Conservation (phyloP, 2,888 invertebrate genomes). For the Trachelus tabidus region DNA sequence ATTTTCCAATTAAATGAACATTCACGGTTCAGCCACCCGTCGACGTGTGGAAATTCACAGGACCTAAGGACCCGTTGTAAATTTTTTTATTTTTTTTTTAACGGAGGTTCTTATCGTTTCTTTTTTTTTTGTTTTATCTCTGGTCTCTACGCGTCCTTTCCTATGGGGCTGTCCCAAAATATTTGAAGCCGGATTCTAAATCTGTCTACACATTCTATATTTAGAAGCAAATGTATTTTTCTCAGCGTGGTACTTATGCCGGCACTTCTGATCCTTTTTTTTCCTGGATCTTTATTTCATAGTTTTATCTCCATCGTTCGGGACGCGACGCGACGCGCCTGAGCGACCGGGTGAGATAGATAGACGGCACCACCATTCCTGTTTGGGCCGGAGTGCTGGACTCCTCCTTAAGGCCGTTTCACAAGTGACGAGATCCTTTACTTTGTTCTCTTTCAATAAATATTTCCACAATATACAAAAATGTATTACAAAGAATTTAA, state of each 20-base stretch:
- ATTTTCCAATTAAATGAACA: background rate
- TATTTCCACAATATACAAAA: background rate
- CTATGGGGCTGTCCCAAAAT: conserved; percentile 21
- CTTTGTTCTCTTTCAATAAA: background rate
- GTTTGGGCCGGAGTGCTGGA: background rate
- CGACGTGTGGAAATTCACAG: background rate
- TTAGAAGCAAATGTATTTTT: conserved; percentile 48
- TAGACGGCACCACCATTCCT: background rate
- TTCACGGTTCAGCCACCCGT: background rate
- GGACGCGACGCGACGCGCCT: background rate
- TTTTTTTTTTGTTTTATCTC: conserved; percentile 4
- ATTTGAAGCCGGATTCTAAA: conserved; percentile 50
- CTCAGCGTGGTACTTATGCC: conserved; percentile 18
- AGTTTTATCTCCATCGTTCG: conserved; percentile 9
- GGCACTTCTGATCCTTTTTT: conserved; percentile 19
- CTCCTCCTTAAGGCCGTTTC: conserved; percentile 3
- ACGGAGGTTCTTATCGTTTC: background rate
- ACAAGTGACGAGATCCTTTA: background rate
- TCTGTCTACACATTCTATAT: conserved; percentile 49
- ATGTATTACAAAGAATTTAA: background rate
- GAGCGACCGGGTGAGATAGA: conserved; percentile 1
- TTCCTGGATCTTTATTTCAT: conserved; percentile 24
- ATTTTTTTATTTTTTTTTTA: background rate
- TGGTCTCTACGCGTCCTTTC: conserved; percentile 6
- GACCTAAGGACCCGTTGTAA: background rate